Percentiles rank a stretch among this genome's conserved stretches.
Evolutionary conservation across 2,888 invertebrate species (phyloP).

Genomic region (Creontiades dilutus): DNA sequence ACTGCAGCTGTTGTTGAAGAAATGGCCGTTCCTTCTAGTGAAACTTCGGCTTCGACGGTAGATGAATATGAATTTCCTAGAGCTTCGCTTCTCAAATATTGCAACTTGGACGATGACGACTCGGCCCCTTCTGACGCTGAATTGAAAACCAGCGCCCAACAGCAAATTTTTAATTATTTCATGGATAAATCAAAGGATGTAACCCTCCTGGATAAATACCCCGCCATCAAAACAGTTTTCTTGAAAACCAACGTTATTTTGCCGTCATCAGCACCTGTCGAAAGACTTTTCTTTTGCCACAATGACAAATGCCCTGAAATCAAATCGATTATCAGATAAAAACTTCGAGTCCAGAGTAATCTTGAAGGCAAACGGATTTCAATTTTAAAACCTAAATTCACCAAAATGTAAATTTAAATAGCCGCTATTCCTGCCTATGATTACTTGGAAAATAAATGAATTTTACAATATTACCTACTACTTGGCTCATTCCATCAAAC

Average conservation of each 20-base stretch:
- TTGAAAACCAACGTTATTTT: slow-evolving; percentile 55
- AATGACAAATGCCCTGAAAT: slow-evolving; percentile 55
- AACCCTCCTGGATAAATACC: slow-evolving; percentile 22
- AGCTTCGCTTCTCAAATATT: not conserved
- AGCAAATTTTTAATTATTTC: slow-evolving; percentile 41
- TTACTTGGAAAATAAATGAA: too few relatives aligned
- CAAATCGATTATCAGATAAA: slow-evolving; percentile 47
- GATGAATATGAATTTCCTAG: not conserved
- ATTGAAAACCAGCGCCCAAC: not conserved
- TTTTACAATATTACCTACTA: too few relatives aligned
- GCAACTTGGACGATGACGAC: slow-evolving; percentile 7
- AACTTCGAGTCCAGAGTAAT: not conserved
- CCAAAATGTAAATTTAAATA: too few relatives aligned
- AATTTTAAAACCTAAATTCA: too few relatives aligned
- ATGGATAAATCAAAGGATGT: not conserved
- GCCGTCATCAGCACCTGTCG: slow-evolving; percentile 67
- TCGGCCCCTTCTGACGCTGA: not conserved
- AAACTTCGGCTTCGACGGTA: not conserved
- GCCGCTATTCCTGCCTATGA: too few relatives aligned
- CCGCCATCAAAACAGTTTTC: slow-evolving; percentile 41
- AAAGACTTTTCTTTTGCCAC: slow-evolving; percentile 58
- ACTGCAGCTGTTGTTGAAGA: slow-evolving; percentile 7
- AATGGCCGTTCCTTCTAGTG: not conserved
- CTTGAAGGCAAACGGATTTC: too few relatives aligned
- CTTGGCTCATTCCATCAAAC: too few relatives aligned